Evolutionary conservation across 1,140 invertebrate species (phyloP).

Genomic region (Lordiphosa clarofinis): DNA sequence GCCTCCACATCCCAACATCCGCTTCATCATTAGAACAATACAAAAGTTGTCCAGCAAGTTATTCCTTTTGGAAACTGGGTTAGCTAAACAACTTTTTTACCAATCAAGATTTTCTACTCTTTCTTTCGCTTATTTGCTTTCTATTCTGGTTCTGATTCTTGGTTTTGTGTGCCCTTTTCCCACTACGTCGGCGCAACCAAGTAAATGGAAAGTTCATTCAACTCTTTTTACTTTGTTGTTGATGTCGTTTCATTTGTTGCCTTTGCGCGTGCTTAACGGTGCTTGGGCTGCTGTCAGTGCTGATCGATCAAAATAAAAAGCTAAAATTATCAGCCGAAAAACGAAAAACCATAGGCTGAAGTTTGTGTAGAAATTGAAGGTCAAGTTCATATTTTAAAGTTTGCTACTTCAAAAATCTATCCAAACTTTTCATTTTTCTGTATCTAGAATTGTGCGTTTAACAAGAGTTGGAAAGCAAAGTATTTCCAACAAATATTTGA

Average conservation of each 20-base stretch:
- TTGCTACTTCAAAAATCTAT: too few relatives aligned
- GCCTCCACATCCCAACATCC: conserved; percentile 39
- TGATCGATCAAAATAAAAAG: background rate
- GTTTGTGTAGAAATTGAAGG: too few relatives aligned
- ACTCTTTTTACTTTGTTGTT: conserved; percentile 40
- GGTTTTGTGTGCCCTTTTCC: conserved; percentile 33
- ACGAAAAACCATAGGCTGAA: too few relatives aligned
- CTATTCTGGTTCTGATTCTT: conserved; percentile 35
- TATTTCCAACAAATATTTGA: too few relatives aligned
- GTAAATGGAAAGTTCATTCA: conserved; percentile 61
- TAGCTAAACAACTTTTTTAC: conserved; percentile 43
- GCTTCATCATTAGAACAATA: conserved; percentile 33
- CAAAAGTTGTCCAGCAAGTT: conserved; percentile 41
- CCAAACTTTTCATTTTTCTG: too few relatives aligned
- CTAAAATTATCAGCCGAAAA: too few relatives aligned
- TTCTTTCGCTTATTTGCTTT: conserved; percentile 54
- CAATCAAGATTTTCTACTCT: conserved; percentile 23
- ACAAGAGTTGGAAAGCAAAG: too few relatives aligned
- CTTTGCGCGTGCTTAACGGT: conserved; percentile 49
- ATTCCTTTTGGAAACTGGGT: conserved; percentile 30
- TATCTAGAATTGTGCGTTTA: too few relatives aligned
- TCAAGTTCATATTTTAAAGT: too few relatives aligned
- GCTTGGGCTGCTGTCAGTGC: conserved; percentile 13
- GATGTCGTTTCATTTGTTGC: conserved; percentile 12
- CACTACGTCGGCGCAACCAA: conserved; percentile 51